Evolutionary conservation across 1,140 invertebrate species (phyloP).

Genomic region (Muscidifurax raptorellus): DNA sequence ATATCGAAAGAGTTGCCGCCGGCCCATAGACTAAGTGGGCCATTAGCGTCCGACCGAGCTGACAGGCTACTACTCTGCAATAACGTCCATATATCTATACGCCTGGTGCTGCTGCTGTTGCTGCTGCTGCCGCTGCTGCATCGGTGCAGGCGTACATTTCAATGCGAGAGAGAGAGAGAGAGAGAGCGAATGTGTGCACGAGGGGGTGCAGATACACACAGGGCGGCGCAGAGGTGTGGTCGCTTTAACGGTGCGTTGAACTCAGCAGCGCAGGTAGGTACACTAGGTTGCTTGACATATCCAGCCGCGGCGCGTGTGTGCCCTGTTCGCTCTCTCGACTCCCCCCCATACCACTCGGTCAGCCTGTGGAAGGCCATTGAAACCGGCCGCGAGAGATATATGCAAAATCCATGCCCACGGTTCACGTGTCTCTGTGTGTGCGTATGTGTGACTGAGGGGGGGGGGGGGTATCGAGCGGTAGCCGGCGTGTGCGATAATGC

Average conservation of each 20-base stretch:
- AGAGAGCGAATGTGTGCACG: not conserved
- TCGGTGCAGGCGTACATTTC: not conserved
- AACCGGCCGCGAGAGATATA: not conserved
- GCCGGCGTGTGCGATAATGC: not conserved
- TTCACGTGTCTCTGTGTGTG: not conserved
- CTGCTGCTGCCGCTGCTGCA: not conserved
- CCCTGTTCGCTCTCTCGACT: not conserved
- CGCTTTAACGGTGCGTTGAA: conserved; percentile 64
- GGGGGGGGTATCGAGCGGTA: not conserved
- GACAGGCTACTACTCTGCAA: not conserved
- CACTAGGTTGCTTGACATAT: conserved; percentile 57
- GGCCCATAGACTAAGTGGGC: not conserved
- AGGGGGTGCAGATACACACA: not conserved
- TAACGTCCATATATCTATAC: not conserved
- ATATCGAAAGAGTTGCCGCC: not conserved
- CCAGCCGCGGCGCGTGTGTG: conserved; percentile 43
- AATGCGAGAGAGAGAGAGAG: not conserved
- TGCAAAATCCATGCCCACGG: not conserved
- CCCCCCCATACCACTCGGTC: not conserved
- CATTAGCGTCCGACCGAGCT: not conserved
- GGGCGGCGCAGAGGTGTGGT: conserved; percentile 58
- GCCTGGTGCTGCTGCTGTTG: too few species aligned
- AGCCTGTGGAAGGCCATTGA: not conserved
- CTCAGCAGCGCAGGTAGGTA: conserved; percentile 58
- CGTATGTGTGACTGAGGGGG: not conserved